Evolutionary conservation across 2,797 vertebrate genomes (phyloP).

Genomic region (Ateles fusciceps): DNA sequence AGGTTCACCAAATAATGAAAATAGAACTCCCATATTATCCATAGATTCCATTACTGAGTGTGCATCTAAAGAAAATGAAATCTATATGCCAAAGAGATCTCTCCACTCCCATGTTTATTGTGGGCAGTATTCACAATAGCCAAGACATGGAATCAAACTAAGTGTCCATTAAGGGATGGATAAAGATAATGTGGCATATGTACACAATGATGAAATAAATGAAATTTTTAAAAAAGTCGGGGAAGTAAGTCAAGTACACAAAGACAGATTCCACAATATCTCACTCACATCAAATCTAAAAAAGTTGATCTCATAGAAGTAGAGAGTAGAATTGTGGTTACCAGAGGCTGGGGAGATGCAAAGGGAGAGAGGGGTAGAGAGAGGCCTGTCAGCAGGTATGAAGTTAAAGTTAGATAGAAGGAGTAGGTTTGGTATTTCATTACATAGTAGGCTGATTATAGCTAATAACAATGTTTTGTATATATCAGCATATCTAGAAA

Average conservation of each 20-base stretch:
- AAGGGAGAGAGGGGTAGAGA: background rate
- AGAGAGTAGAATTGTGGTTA: background rate
- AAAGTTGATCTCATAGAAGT: background rate
- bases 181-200: background rate
- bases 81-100: background rate
- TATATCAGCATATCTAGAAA: background rate
- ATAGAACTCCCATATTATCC: background rate
- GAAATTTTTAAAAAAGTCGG: background rate
- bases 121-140: background rate
- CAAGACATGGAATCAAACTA: background rate
- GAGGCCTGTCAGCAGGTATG: background rate
- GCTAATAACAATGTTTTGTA: background rate
- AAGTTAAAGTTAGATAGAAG: background rate
- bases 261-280: background rate
- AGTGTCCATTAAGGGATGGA: background rate
- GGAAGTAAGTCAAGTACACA: background rate
- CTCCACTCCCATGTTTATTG: background rate
- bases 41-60: background rate
- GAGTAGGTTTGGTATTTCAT: background rate
- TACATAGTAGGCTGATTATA: background rate
- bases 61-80: background rate
- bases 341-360: background rate
- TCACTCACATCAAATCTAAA: background rate
- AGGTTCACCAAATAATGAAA: background rate
- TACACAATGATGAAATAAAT: background rate